phyloP scores from a whole-genome alignment of 2,797 vertebrate genomes.

The Petrocephalus sullivani region DNA sequence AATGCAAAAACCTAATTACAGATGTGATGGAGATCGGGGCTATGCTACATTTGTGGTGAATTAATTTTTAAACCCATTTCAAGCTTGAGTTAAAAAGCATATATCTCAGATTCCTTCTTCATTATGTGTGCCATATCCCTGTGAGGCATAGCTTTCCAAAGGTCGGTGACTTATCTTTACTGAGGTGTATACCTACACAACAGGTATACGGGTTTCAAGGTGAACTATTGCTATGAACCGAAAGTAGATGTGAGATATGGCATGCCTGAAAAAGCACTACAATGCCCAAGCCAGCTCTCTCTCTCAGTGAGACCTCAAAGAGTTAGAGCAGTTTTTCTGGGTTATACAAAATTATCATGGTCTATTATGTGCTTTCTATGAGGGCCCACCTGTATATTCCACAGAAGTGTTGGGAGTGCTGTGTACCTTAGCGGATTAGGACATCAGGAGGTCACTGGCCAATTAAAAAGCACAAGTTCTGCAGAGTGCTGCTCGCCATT shows the following conservation, averaged over 20 bases:
- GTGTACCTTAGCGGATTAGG: neutral
- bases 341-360: neutral
- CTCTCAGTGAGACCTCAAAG: neutral
- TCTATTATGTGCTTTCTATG: neutral
- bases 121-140: neutral
- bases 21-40: neutral
- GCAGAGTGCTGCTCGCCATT: neutral
- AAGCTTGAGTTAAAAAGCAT: neutral
- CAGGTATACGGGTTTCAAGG: neutral
- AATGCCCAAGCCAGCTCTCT: neutral
- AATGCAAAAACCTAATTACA: neutral
- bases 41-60: neutral
- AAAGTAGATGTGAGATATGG: neutral
- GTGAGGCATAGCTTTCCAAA: neutral
- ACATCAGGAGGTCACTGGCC: neutral
- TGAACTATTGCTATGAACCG: neutral
- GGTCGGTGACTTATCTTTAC: neutral
- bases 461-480: neutral
- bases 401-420: neutral
- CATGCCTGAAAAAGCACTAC: neutral
- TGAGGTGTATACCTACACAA: neutral
- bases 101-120: neutral
- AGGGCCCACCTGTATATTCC: neutral
- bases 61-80: neutral
- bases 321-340: neutral